Percentiles rank a stretch among this genome's conserved stretches.
phyloP scores from a whole-genome alignment of 2,113 vertebrate genomes.

The Okapia johnstoni region DNA sequence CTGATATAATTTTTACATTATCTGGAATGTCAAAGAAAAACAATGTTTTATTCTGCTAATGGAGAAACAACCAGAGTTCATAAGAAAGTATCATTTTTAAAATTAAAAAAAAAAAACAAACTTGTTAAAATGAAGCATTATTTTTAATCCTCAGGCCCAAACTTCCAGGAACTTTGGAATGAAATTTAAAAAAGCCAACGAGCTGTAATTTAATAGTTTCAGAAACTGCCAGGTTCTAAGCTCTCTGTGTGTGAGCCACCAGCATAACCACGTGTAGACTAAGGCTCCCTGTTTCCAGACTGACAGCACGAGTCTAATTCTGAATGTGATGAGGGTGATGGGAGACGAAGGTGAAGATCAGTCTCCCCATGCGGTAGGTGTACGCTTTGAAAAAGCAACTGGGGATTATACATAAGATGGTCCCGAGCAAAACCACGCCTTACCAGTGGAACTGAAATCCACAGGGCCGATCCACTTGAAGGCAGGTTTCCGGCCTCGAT shows the following conservation, averaged over 20 bases:
- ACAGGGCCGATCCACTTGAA: conserved; percentile 95
- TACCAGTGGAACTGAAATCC: conserved; percentile 81
- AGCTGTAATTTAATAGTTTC: background rate
- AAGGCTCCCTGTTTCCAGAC: background rate
- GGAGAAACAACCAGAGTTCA: background rate
- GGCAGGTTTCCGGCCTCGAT: conserved; percentile 90
- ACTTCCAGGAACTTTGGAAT: background rate
- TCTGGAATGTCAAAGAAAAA: conserved; percentile 1
- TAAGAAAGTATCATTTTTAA: background rate
- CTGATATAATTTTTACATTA: background rate
- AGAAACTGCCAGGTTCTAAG: background rate
- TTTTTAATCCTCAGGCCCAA: background rate
- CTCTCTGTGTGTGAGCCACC: no score
- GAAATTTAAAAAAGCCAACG: background rate
- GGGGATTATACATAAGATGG: background rate
- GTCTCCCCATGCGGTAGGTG: background rate
- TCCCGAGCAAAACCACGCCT: background rate
- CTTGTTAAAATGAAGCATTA: background rate
- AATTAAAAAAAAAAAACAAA: background rate
- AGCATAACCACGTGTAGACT: background rate
- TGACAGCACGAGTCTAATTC: background rate
- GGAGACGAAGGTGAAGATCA: background rate
- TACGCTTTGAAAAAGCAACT: background rate
- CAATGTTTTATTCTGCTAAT: background rate
- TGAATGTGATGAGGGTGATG: background rate